Evolutionary conservation across 2,113 vertebrate genomes (phyloP).

Genomic region (Psophia crepitans): DNA sequence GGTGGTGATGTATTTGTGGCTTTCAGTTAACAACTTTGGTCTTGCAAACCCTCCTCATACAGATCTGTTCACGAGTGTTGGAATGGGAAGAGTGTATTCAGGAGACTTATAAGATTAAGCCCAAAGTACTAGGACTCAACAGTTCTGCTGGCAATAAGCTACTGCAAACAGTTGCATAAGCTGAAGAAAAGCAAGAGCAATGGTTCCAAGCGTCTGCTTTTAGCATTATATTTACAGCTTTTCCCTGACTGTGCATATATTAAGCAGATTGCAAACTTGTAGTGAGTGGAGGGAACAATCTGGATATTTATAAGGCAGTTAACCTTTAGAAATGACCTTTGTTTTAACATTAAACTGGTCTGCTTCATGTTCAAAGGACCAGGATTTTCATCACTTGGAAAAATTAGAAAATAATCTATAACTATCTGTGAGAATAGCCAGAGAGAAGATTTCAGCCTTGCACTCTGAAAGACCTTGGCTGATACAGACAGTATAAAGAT

Average conservation of each 20-base stretch:
- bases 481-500: not conserved
- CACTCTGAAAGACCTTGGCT: not conserved
- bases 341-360: not conserved
- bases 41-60: not conserved
- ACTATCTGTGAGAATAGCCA: not conserved
- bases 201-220: conserved; percentile 42
- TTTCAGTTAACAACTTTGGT: not conserved
- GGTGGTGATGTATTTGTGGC: not conserved
- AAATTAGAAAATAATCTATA: not conserved
- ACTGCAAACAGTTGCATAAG: conserved; percentile 50
- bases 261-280: conserved; percentile 38
- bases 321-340: conserved; percentile 27
- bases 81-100: not conserved
- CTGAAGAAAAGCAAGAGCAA: conserved; percentile 37
- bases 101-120: not conserved
- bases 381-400: not conserved
- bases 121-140: not conserved
- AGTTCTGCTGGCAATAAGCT: conserved; percentile 45
- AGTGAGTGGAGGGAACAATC: conserved; percentile 35
- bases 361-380: not conserved
- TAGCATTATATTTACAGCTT: conserved; percentile 53
- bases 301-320: conserved; percentile 8
- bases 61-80: not conserved
- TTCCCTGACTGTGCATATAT: conserved; percentile 53
- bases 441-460: not conserved